phyloP scores from a whole-genome alignment of 2,113 vertebrate species.

The Chloebia gouldiae region DNA sequence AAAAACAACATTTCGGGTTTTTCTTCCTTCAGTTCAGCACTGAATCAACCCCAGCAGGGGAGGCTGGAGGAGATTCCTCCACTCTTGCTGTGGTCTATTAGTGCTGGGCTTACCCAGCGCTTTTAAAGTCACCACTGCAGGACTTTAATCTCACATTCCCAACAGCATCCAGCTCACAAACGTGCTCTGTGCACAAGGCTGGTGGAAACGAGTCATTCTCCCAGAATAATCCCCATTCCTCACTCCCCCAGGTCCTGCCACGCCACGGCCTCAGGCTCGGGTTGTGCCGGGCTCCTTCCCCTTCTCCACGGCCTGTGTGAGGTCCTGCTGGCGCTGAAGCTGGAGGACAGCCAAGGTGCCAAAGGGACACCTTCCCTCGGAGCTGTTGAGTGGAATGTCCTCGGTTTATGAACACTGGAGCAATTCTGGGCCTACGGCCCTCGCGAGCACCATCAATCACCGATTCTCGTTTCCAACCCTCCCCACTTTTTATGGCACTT shows the following conservation, averaged over 20 bases:
- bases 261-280: not conserved
- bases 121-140: not conserved
- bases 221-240: not conserved
- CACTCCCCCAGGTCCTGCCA: not conserved
- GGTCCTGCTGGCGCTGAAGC: constrained; percentile 32
- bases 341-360: constrained; percentile 52
- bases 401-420: constrained; percentile 10
- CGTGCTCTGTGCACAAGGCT: not conserved
- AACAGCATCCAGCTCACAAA: not conserved
- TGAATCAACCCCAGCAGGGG: not conserved
- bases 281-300: not conserved
- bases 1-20: not conserved
- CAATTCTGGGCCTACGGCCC: not conserved
- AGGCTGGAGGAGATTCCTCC: not conserved
- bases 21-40: not conserved
- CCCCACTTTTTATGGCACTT: constrained; percentile 17
- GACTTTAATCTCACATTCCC: not conserved
- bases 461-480: constrained; percentile 7
- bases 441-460: not conserved
- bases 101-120: not conserved
- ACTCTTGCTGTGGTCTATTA: not conserved
- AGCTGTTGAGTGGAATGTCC: constrained; percentile 30
- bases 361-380: constrained; percentile 39
- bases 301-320: constrained; percentile 16
- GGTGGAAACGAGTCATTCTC: not conserved